A percentile compares a stretch with the other conserved stretches of the same genome.
phyloP scores from a whole-genome alignment of 1,140 invertebrate genomes.

The Drosophila sturtevanti region DNA sequence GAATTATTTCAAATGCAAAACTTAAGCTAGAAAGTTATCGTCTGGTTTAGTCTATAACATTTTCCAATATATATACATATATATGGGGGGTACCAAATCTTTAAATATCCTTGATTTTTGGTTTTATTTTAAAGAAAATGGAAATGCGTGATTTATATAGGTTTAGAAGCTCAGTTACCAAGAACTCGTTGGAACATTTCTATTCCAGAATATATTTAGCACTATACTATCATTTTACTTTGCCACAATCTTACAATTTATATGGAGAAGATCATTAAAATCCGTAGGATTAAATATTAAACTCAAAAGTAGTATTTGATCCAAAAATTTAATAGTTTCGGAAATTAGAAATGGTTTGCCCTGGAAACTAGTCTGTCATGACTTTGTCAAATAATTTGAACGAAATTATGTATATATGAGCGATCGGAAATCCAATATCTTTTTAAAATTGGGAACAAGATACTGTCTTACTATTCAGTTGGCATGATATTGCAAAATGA shows the following conservation, averaged over 20 bases:
- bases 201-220: background rate
- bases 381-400: too few relatives aligned
- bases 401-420: too few relatives aligned
- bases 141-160: background rate
- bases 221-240: background rate
- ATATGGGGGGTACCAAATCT: background rate
- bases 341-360: too few relatives aligned
- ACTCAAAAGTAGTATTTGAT: too few relatives aligned
- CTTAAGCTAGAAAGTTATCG: background rate
- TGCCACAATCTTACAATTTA: too few relatives aligned
- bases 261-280: too few relatives aligned
- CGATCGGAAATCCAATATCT: too few relatives aligned
- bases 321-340: too few relatives aligned
- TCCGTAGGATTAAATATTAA: too few relatives aligned
- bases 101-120: background rate
- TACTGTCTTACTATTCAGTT: too few relatives aligned
- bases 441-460: too few relatives aligned
- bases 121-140: background rate
- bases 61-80: background rate
- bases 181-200: background rate
- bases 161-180: background rate
- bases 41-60: background rate
- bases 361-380: too few relatives aligned
- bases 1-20: background rate
- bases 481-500: background rate